Evolutionary conservation across 2,888 invertebrate species (phyloP), one percentile per base, ranked within the genome.

Genomic region (Leucozona laternaria): DNA sequence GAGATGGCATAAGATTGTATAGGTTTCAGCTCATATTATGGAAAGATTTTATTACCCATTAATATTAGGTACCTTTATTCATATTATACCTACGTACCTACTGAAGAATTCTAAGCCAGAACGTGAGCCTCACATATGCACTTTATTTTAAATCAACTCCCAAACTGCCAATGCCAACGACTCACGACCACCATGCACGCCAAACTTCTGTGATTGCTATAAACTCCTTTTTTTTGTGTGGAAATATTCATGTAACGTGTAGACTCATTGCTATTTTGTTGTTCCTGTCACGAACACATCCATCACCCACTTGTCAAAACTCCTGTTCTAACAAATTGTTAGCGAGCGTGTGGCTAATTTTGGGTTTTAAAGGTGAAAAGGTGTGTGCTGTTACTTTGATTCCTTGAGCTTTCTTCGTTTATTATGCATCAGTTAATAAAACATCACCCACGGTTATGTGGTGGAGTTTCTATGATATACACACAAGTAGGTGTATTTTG

Each of bases 301-400:
- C 43, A 64, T 64, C 62, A 64, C 11, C 17, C 8, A 45, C n/a
- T 64, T 64, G 62, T 64, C 62, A 64, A 64, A 64, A 64, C 62
- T 64, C 62, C 28, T 64, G 28, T 64, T 25, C 45, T 64, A 28
- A 64, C 62, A 64, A 64, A 64, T 64, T 64, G 62, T 64, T 45
- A 28, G 43, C 0, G 28, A 64, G 43, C 62, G 62, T 64, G 62
- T 17, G 62, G 45, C 28, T 64, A 45, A 64, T 64, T 64, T 64
- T 45, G 7, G 62, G 62, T 64, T 60, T 60, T 64, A 28, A 28
- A 64, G 28, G 43, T 64, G 28, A 64, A 45, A 20, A 28, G 62
- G 43, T 25, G 45, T 45, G 43, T 64, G 25, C 17, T 43, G 62
- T 45, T 28, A 62, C 45, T 28, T 28, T 25, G n/a, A n/a, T 64